phyloP scores from a whole-genome alignment of 2,797 vertebrate species.

The Premnoplex brunnescens region DNA sequence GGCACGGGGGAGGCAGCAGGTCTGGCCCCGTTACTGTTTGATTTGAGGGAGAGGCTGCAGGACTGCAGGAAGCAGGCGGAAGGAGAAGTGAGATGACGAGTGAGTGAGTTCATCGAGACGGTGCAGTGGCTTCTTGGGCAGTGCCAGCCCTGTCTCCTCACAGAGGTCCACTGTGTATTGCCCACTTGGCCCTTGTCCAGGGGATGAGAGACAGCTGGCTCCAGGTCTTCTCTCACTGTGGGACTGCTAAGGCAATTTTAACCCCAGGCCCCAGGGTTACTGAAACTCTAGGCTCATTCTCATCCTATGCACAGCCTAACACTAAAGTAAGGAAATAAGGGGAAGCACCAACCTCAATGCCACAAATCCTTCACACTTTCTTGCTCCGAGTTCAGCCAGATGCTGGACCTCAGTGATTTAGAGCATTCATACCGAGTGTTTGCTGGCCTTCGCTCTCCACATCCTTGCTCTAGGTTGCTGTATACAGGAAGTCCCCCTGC shows the following conservation, averaged over 20 bases:
- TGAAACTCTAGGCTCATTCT: background rate
- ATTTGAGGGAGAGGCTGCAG: slow-evolving; percentile 44
- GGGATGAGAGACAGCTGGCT: background rate
- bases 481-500: background rate
- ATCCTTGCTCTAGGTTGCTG: background rate
- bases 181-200: background rate
- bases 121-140: background rate
- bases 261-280: background rate
- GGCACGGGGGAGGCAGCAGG: background rate
- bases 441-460: background rate
- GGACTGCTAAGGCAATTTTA: background rate
- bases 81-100: background rate
- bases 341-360: background rate
- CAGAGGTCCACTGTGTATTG: background rate
- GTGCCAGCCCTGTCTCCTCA: background rate
- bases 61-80: background rate
- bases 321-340: background rate
- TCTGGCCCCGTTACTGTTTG: slow-evolving; percentile 10
- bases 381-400: background rate
- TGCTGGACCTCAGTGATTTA: background rate
- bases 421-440: background rate
- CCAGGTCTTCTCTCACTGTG: background rate
- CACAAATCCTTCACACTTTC: background rate
- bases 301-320: background rate
- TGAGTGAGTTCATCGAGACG: background rate